phyloP scores from a whole-genome alignment of 2,797 vertebrate genomes.

The Helicolenus hilgendorfi region DNA sequence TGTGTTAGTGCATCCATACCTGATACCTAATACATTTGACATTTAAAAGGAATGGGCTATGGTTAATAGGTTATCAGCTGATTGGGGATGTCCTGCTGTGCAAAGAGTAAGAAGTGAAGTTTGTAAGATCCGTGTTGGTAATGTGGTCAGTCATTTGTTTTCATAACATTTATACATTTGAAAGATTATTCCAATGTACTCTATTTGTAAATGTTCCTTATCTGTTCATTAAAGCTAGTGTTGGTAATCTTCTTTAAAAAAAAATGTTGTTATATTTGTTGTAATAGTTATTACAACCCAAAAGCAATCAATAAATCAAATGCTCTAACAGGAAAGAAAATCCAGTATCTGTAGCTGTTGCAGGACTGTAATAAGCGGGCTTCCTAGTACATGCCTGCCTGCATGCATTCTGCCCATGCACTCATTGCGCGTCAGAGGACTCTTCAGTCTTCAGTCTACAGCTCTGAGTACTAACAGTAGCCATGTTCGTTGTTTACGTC shows the following conservation, averaged over 20 bases:
- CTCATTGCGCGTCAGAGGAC: too few relatives aligned
- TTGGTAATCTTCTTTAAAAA: background rate
- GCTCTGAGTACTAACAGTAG: too few relatives aligned
- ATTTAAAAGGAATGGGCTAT: slow-evolving; percentile 38
- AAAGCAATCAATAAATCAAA: background rate
- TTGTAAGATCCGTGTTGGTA: background rate
- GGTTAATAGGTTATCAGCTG: background rate
- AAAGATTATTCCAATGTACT: background rate
- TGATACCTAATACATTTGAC: background rate
- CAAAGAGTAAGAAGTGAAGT: background rate
- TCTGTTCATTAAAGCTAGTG: background rate
- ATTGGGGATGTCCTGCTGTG: background rate
- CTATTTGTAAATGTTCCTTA: background rate
- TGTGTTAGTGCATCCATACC: background rate
- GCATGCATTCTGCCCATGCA: too few relatives aligned
- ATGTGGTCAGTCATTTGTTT: background rate
- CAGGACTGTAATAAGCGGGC: too few relatives aligned
- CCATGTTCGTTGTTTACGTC: too few relatives aligned
- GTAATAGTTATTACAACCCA: too few relatives aligned
- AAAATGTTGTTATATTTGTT: background rate
- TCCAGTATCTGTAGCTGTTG: too few relatives aligned
- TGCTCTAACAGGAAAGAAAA: background rate
- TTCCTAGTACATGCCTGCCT: too few relatives aligned
- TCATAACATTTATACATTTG: background rate
- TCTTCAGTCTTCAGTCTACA: too few relatives aligned